A percentile compares a stretch with the other conserved stretches of the same genome.
Conservation (phyloP, 2,113 vertebrate species). For the Takifugu flavidus region DNA sequence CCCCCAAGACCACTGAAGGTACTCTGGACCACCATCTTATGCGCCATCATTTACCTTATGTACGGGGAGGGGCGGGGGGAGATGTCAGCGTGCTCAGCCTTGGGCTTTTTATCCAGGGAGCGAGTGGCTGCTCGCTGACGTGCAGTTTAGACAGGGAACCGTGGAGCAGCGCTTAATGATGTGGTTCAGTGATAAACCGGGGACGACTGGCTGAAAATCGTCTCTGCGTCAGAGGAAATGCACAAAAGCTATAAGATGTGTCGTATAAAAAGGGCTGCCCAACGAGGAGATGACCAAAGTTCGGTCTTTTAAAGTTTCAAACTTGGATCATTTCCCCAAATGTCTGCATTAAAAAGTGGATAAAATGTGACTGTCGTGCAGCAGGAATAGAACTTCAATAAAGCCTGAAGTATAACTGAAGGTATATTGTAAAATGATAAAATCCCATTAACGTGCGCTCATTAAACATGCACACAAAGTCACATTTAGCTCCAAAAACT, state of each 20-base stretch:
- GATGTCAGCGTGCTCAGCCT: constrained; percentile 67
- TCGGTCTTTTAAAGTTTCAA: constrained; percentile 46
- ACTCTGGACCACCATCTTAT: constrained; percentile 66
- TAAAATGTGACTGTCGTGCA: constrained; percentile 14
- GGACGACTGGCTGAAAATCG: constrained; percentile 55
- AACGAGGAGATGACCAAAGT: constrained; percentile 32
- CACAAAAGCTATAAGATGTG: not conserved
- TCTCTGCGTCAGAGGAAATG: constrained; percentile 20
- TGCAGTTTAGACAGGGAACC: constrained; percentile 64
- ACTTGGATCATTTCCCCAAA: constrained; percentile 31
- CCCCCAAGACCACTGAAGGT: constrained; percentile 56
- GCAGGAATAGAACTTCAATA: constrained; percentile 25
- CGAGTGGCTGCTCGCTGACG: constrained; percentile 41
- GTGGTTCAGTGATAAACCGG: constrained; percentile 65
- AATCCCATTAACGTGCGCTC: constrained; percentile 23
- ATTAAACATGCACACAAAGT: constrained; percentile 18
- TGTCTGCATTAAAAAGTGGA: constrained; percentile 31
- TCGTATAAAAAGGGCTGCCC: constrained; percentile 4
- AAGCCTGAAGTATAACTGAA: constrained; percentile 18
- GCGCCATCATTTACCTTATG: constrained; percentile 71
- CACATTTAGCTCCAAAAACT: constrained; percentile 4
- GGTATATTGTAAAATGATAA: constrained; percentile 18
- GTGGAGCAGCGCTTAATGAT: constrained; percentile 68
- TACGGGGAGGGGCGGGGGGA: constrained; percentile 28
- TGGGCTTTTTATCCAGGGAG: constrained; percentile 65